These are phyloP conservation scores for Conus ventricosus DNA, from an alignment of 1,140 invertebrate genomes.

Conservation along the genomic window DNA sequence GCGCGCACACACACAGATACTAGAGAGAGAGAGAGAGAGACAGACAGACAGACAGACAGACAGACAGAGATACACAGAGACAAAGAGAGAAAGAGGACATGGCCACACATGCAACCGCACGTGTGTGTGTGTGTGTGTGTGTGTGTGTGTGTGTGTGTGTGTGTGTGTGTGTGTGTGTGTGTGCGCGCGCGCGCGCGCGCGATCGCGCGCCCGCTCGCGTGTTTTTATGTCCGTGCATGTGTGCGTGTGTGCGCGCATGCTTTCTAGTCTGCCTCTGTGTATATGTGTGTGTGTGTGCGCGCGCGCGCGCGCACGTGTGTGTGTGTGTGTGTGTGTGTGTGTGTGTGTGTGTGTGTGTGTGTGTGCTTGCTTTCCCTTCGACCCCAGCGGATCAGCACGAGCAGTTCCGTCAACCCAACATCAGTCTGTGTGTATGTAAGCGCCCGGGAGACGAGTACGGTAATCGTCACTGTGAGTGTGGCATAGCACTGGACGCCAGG, in stretches of 20 bases:
- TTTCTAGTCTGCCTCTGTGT: too few species aligned
- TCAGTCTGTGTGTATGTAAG: too few species aligned
- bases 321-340: not conserved
- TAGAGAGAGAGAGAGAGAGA: conserved; percentile 10
- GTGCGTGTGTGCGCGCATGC: too few species aligned
- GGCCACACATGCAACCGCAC: not conserved
- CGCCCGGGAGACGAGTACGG: too few species aligned
- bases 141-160: conserved; percentile 3
- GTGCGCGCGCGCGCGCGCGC: not conserved
- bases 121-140: conserved; percentile 2
- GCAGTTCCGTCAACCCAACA: too few species aligned
- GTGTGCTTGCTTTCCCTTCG: not conserved
- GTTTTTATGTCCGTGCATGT: too few species aligned
- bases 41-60: not conserved
- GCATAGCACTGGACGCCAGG: too few species aligned
- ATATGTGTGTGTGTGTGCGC: not conserved
- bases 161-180: conserved; percentile 5
- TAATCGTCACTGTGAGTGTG: too few species aligned
- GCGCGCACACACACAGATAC: not conserved
- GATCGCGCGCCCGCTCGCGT: too few species aligned
- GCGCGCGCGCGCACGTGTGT: not conserved
- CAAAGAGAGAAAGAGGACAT: not conserved
- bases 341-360: conserved; percentile 15
- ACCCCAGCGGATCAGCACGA: too few species aligned
- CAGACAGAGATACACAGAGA: not conserved